Evolutionary conservation across 2,797 vertebrate genomes (phyloP), one percentile per base, ranked within the genome.

Genomic region (Loris lydekkerianus): DNA sequence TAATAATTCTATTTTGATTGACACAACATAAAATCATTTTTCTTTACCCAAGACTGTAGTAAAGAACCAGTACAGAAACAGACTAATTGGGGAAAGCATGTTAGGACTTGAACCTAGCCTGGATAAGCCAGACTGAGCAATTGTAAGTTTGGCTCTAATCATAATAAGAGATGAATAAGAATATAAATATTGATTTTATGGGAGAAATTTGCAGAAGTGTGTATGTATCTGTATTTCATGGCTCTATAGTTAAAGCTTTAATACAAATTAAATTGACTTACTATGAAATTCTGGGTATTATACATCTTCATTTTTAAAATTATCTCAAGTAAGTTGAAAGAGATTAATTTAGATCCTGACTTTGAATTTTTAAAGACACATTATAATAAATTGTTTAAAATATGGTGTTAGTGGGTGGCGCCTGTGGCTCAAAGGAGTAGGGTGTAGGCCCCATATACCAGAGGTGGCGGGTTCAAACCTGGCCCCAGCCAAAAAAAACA

Each of bases 361-460:
- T 96, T 91, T 94, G 46, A 87, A 89, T 80, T 91, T 89, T 94
- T 84, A 83, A 92, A 96, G 40, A 70, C 14, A 83, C n/a, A 37
- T 91, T 65, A 67, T 63, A 37, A 86, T 69, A 49, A 88, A 88
- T 11, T 69, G 7, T 88, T 85, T 89, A 84, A 81, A 87, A 90
- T 3, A 31, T 46, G 46, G 46, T 43, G 8, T 43, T 43, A 9
- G 43, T 43, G 43, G 43, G 8, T 9, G 43, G 43, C 43, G 43
- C 8, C 43, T 43, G 43, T 43, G 43, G 43, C 43, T 43, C 43
- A 43, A 9, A 7, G 46, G 46, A 46, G 46, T 46, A 46, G 46
- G 46, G 46, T 46, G 46, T 9, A 8, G 10, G 46, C 46, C 46
- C 46, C 9, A 46, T 46, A 46, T 46, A 46, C 46, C 2, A 46